Conservation (phyloP, 2,797 vertebrate species). For the Peromyscus eremicus region DNA sequence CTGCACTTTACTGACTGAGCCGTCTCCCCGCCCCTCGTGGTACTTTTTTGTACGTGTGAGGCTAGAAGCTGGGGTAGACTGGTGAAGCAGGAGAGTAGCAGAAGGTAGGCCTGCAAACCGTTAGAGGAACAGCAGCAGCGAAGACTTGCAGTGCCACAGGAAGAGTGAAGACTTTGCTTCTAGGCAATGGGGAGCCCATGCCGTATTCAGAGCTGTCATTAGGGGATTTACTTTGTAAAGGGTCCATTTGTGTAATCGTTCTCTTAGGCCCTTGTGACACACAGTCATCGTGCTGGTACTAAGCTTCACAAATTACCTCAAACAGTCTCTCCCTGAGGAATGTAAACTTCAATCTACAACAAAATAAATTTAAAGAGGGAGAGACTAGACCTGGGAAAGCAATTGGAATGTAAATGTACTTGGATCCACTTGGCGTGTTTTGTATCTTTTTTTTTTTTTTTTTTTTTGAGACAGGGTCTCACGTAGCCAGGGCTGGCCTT, state of each 20-base stretch:
- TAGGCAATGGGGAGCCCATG: slow-evolving; percentile 12
- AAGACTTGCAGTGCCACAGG: slow-evolving; percentile 18
- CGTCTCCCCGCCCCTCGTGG: background rate
- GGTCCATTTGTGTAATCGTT: background rate
- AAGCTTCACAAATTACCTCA: background rate
- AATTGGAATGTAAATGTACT: background rate
- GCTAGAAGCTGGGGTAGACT: background rate
- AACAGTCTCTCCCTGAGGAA: background rate
- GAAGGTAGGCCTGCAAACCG: slow-evolving; percentile 5
- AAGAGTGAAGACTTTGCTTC: slow-evolving; percentile 55
- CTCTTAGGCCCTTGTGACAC: background rate
- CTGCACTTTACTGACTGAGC: background rate
- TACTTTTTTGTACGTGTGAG: background rate
- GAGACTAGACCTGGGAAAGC: background rate
- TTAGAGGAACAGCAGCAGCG: slow-evolving; percentile 31
- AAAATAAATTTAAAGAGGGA: background rate
- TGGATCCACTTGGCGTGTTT: background rate
- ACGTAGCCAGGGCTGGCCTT: background rate
- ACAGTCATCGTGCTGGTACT: background rate
- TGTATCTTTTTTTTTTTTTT: background rate
- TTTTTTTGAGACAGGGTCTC: background rate
- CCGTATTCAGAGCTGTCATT: slow-evolving; percentile 34
- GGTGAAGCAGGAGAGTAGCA: background rate
- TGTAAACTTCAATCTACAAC: background rate
- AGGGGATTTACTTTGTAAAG: slow-evolving; percentile 65